Evolutionary conservation across 2,113 vertebrate genomes (phyloP).

Genomic region (Malurus elegans): DNA sequence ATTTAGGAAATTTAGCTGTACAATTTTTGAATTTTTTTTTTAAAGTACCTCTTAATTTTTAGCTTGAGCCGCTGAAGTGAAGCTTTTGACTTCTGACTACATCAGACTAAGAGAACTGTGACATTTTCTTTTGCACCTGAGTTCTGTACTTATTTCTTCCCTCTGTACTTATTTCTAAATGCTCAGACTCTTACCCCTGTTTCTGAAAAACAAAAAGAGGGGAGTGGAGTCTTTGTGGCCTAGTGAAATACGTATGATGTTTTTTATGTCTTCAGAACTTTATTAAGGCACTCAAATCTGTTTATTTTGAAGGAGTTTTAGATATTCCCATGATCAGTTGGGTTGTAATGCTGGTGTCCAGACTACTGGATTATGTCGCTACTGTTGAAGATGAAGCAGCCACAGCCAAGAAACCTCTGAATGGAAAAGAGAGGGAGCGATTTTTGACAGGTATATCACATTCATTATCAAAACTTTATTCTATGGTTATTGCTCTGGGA

Average conservation of each 20-base stretch:
- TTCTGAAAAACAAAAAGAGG: neutral
- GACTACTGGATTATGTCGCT: slow-evolving; percentile 93
- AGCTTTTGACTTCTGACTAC: neutral
- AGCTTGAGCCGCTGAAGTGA: neutral
- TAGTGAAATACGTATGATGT: neutral
- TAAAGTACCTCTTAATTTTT: neutral
- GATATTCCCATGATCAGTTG: slow-evolving; percentile 99
- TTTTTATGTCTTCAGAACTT: neutral
- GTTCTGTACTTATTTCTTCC: neutral
- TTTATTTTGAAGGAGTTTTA: slow-evolving; percentile 82
- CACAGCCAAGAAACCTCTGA: slow-evolving; percentile 90
- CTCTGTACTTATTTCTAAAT: neutral
- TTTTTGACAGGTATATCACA: slow-evolving; percentile 81
- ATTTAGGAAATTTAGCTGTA: neutral
- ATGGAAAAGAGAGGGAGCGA: slow-evolving; percentile 91
- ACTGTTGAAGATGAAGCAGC: slow-evolving; percentile 95
- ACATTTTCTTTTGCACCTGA: neutral
- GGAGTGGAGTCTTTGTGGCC: neutral
- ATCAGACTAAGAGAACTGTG: neutral
- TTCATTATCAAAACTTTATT: neutral
- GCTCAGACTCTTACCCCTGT: neutral
- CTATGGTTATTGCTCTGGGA: neutral
- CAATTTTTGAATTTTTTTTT: neutral
- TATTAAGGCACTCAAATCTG: slow-evolving; percentile 3
- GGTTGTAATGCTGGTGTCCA: slow-evolving; percentile 98